These are phyloP conservation scores for Brachirus orientalis DNA, from an alignment of 2,113 vertebrate species.

Conservation along the genomic window DNA sequence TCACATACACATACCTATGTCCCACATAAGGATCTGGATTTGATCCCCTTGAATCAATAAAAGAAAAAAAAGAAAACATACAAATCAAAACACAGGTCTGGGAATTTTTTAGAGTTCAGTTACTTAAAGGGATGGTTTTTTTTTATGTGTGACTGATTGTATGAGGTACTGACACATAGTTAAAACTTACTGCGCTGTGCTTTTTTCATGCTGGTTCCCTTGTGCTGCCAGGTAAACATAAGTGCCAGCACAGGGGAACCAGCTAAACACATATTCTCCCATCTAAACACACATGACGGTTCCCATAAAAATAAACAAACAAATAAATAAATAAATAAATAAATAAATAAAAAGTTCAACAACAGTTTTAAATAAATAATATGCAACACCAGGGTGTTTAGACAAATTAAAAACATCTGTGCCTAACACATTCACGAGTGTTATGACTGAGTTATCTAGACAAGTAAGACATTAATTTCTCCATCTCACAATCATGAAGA, in stretches of 20 bases:
- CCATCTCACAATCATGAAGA: too few relatives aligned
- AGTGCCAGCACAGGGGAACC: too few relatives aligned
- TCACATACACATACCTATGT: not conserved
- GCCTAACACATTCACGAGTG: conserved; percentile 23
- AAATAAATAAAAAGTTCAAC: not conserved
- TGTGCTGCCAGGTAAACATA: too few relatives aligned
- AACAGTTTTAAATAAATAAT: conserved; percentile 49
- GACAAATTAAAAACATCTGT: not conserved
- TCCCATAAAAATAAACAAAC: too few relatives aligned
- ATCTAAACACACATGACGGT: not conserved
- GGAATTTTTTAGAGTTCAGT: too few relatives aligned
- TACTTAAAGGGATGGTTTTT: too few relatives aligned
- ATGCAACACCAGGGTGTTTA: conserved; percentile 20
- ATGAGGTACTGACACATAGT: too few relatives aligned
- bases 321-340: too few relatives aligned
- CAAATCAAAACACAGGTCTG: conserved; percentile 20
- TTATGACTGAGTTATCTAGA: not conserved
- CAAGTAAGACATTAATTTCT: not conserved
- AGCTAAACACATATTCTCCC: too few relatives aligned
- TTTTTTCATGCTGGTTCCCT: too few relatives aligned
- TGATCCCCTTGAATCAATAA: conserved; percentile 10
- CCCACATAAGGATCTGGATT: not conserved
- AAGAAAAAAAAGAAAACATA: not conserved
- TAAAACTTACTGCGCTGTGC: too few relatives aligned
- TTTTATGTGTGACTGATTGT: too few relatives aligned